A percentile compares a stretch with the other conserved stretches of the same genome.
phyloP scores from a whole-genome alignment of 2,113 vertebrate genomes.

The Copsychus sechellarum region DNA sequence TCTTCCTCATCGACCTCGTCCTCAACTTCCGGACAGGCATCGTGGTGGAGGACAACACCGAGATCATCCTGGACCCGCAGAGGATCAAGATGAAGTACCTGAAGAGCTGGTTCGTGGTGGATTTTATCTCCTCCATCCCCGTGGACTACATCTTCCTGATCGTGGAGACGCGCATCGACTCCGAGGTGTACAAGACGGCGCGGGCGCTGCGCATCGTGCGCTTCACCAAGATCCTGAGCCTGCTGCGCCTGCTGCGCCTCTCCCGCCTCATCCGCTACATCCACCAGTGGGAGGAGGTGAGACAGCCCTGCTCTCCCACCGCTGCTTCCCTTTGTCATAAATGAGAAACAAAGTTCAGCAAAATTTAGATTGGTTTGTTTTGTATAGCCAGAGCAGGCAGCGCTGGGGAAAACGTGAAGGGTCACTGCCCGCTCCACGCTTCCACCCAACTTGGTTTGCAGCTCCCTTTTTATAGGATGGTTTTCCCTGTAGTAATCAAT shows the following conservation, averaged over 20 bases:
- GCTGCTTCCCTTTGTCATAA: neutral
- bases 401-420: too few relatives aligned
- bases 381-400: too few relatives aligned
- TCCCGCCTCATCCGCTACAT: constrained; percentile 98
- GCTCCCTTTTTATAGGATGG: too few relatives aligned
- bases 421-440: too few relatives aligned
- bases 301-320: neutral
- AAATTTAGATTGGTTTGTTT: too few relatives aligned
- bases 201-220: constrained; percentile 94
- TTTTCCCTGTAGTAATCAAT: too few relatives aligned
- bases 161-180: constrained; percentile 97
- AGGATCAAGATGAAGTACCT: constrained; percentile 98
- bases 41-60: constrained; percentile 97
- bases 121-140: constrained; percentile 98
- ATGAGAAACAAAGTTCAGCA: too few relatives aligned
- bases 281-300: constrained; percentile 99
- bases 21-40: constrained; percentile 99
- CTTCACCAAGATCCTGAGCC: constrained; percentile 98
- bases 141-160: constrained; percentile 99
- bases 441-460: too few relatives aligned
- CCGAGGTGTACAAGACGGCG: constrained; percentile 98
- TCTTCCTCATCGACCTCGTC: constrained; percentile 98
- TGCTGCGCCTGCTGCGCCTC: constrained; percentile 91
- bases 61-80: constrained; percentile 96
- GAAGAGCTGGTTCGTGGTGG: constrained; percentile 97